Percentiles rank a stretch among this genome's conserved stretches.
Conservation (phyloP, 2,888 invertebrate genomes). For the Ophion obscuratus region DNA sequence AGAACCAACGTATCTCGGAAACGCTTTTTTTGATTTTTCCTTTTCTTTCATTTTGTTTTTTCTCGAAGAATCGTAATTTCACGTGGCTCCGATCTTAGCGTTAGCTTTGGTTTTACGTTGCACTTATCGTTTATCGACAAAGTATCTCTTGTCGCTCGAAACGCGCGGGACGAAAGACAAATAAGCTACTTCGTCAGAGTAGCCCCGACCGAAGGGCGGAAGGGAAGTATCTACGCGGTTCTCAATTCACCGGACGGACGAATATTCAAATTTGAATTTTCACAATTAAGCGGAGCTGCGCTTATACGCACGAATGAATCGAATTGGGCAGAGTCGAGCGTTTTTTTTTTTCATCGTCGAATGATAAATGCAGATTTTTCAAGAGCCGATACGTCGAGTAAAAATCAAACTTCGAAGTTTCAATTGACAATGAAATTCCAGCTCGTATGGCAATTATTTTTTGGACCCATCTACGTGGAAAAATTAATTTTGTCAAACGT, state of each 20-base stretch:
- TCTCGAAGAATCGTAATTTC: not conserved
- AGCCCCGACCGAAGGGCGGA: not conserved
- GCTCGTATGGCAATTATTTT: not conserved
- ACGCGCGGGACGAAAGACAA: slow-evolving; percentile 4
- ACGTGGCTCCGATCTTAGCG: not conserved
- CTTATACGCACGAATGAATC: not conserved
- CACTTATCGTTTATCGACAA: slow-evolving; percentile 1
- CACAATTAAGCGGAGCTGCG: not conserved
- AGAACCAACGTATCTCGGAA: not conserved
- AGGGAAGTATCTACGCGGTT: not conserved
- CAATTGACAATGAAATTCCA: not conserved
- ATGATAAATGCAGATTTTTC: not conserved
- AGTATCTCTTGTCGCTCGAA: slow-evolving; percentile 1
- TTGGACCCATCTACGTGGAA: not conserved
- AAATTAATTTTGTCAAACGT: not conserved
- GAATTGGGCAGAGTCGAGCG: not conserved
- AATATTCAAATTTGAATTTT: not conserved
- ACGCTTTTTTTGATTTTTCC: not conserved
- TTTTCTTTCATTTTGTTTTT: slow-evolving; percentile 5
- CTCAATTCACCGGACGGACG: not conserved
- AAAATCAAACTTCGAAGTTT: not conserved
- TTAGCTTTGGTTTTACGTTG: slow-evolving; percentile 36
- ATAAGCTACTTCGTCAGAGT: not conserved
- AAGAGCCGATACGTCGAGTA: not conserved
- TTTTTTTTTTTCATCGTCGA: not conserved